Conservation (phyloP, 2,797 vertebrate genomes). For the Passerculus sandwichensis region DNA sequence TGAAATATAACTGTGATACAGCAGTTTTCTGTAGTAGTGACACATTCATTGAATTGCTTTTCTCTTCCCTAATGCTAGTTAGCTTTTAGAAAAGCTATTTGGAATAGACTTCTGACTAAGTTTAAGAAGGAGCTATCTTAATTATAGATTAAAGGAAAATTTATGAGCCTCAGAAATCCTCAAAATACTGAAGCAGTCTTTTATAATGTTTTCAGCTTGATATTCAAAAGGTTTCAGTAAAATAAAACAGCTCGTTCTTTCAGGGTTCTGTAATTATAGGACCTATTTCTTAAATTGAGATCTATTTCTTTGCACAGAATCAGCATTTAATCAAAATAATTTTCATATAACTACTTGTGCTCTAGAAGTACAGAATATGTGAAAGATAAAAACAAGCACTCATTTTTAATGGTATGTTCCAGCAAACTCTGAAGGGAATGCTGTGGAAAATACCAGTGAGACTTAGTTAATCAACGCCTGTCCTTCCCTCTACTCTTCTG, state of each 20-base stretch:
- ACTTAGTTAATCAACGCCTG: not conserved
- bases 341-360: not conserved
- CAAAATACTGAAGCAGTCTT: not conserved
- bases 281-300: not conserved
- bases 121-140: not conserved
- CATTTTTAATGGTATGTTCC: not conserved
- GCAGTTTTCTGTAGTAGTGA: not conserved
- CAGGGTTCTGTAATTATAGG: not conserved
- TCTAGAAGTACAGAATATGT: not conserved
- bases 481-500: not conserved
- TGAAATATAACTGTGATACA: not conserved
- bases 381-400: not conserved
- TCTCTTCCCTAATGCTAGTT: not conserved
- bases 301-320: not conserved
- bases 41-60: not conserved
- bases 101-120: not conserved
- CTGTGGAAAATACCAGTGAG: not conserved
- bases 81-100: not conserved
- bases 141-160: slow-evolving; percentile 11
- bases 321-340: not conserved
- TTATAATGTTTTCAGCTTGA: not conserved
- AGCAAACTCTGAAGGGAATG: not conserved
- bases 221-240: not conserved
- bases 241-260: not conserved
- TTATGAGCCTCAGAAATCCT: not conserved